Evolutionary conservation across 2,113 vertebrate genomes (phyloP).

Genomic region (Amazona guildingii): DNA sequence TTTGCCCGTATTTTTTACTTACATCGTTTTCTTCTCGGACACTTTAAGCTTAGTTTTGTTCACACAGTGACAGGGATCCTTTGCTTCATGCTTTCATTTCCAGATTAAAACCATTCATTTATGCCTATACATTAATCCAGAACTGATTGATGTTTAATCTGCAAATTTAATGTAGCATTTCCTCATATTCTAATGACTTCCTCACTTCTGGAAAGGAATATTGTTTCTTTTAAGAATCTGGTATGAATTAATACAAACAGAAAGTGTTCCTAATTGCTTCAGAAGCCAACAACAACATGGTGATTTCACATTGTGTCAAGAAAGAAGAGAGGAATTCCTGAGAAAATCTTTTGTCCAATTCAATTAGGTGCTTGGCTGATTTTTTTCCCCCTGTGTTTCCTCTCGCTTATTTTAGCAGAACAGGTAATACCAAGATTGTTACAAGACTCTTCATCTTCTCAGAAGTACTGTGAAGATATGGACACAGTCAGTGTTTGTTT

Average conservation of each 20-base stretch:
- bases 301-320: background rate
- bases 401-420: background rate
- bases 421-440: background rate
- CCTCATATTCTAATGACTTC: background rate
- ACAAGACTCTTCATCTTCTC: background rate
- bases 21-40: rapidly evolving
- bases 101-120: background rate
- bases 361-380: background rate
- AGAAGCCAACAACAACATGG: background rate
- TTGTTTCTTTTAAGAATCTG: background rate
- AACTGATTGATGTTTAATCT: background rate
- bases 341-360: background rate
- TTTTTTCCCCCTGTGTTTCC: rapidly evolving
- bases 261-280: background rate
- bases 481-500: background rate
- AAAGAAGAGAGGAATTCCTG: background rate
- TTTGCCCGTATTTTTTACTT: background rate
- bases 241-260: background rate
- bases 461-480: background rate
- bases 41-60: background rate
- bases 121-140: background rate
- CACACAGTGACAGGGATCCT: background rate
- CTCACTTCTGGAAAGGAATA: background rate
- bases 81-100: background rate
- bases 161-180: background rate